A percentile compares a stretch with the other conserved stretches of the same genome.
These are phyloP conservation scores for Noctua comes DNA, from an alignment of 2,888 invertebrate species.

Conservation along the genomic window DNA sequence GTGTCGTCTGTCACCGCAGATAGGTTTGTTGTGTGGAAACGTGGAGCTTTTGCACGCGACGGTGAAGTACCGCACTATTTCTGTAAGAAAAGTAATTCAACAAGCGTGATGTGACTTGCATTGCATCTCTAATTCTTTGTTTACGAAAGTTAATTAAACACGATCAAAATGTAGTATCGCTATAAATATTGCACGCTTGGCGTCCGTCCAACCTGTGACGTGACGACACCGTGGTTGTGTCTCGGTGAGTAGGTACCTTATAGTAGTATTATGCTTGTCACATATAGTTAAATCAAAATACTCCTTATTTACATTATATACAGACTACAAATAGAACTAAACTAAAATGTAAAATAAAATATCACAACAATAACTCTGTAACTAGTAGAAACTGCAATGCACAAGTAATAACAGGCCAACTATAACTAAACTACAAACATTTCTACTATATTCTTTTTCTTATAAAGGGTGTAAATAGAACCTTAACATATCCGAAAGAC, in stretches of 20 bases:
- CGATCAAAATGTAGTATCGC: constrained; percentile 6
- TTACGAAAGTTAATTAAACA: background rate
- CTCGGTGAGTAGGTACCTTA: background rate
- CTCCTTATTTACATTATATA: rapidly evolving
- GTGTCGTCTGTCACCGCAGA: background rate
- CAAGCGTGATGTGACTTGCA: background rate
- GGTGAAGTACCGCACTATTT: background rate
- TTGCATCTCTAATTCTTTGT: background rate
- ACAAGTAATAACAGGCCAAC: too few species aligned
- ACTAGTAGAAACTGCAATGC: too few species aligned
- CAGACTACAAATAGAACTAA: too few species aligned
- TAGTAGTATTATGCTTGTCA: background rate
- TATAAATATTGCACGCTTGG: constrained; percentile 35
- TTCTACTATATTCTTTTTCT: too few species aligned
- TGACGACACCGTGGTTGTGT: constrained; percentile 9
- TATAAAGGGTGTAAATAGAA: too few species aligned
- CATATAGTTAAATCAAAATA: background rate
- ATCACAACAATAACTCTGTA: too few species aligned
- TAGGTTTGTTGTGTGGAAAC: background rate
- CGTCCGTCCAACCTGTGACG: background rate
- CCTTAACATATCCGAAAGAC: too few species aligned
- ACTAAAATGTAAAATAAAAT: too few species aligned
- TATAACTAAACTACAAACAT: too few species aligned
- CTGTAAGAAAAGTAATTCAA: background rate
- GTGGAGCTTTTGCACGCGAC: background rate